Conservation (phyloP, 2,797 vertebrate genomes). For the Caiman crocodilus region DNA sequence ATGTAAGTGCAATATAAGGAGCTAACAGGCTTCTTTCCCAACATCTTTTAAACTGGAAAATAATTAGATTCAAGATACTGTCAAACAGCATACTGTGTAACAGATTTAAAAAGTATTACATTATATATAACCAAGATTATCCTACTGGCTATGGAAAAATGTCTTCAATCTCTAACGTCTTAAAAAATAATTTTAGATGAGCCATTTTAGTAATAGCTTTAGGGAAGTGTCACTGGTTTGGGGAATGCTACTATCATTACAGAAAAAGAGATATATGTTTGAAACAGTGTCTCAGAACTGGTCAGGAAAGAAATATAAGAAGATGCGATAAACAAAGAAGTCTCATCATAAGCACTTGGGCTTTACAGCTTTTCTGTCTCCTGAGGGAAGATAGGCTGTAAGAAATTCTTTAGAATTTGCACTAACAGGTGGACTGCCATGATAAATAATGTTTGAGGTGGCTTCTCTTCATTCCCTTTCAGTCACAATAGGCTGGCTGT, state of each 20-base stretch:
- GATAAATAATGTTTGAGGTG: background rate
- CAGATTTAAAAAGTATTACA: background rate
- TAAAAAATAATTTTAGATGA: constrained; percentile 29
- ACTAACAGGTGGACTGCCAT: background rate
- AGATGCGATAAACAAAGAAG: background rate
- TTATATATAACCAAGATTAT: background rate
- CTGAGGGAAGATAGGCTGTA: background rate
- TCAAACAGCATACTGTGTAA: background rate
- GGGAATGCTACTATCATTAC: constrained; percentile 36
- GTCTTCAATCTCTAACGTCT: constrained; percentile 30
- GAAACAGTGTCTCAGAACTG: background rate
- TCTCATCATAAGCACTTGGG: background rate
- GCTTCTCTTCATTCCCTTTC: background rate
- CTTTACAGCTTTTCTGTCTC: background rate
- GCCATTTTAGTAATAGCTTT: constrained; percentile 31
- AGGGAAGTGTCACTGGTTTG: constrained; percentile 23
- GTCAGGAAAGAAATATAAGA: background rate
- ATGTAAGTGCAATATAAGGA: constrained; percentile 3
- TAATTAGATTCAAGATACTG: constrained; percentile 35
- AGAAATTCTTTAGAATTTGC: too few species aligned
- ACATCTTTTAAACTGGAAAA: background rate
- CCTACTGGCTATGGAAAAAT: constrained; percentile 44
- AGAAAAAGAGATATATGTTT: background rate
- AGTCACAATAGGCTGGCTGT: background rate
- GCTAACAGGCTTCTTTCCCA: constrained; percentile 25